phyloP scores from a whole-genome alignment of 2,113 vertebrate genomes.

The Rhinoptilus africanus region DNA sequence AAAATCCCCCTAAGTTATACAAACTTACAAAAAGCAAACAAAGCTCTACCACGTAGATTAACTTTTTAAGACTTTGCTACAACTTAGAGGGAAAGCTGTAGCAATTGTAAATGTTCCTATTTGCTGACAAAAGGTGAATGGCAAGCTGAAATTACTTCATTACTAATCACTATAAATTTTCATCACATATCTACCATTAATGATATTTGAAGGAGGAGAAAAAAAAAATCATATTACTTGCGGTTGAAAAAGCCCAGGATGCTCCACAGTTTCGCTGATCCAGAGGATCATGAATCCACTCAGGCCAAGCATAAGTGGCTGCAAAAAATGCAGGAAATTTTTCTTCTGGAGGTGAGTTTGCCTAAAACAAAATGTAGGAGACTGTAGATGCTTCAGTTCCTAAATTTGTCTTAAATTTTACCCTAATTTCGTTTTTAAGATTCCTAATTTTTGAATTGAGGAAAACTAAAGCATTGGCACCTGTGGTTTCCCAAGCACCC shows the following conservation, averaged over 20 bases:
- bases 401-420: neutral
- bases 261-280: conserved; percentile 79
- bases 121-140: neutral
- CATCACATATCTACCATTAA: neutral
- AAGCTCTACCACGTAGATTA: neutral
- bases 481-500: neutral
- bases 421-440: neutral
- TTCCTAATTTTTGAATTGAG: neutral
- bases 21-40: neutral
- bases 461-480: neutral
- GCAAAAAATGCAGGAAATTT: conserved; percentile 74
- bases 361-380: conserved; percentile 56
- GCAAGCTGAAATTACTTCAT: neutral
- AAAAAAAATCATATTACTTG: conserved; percentile 71
- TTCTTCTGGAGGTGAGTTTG: conserved; percentile 31
- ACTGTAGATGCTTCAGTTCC: neutral
- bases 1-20: neutral
- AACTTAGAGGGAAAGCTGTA: neutral
- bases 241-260: conserved; percentile 82
- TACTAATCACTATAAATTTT: neutral
- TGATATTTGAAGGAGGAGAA: neutral
- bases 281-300: conserved; percentile 76
- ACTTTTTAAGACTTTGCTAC: neutral
- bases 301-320: conserved; percentile 76
- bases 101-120: neutral